Conservation (phyloP, 2,888 invertebrate genomes). For the Acronicta aceris region DNA sequence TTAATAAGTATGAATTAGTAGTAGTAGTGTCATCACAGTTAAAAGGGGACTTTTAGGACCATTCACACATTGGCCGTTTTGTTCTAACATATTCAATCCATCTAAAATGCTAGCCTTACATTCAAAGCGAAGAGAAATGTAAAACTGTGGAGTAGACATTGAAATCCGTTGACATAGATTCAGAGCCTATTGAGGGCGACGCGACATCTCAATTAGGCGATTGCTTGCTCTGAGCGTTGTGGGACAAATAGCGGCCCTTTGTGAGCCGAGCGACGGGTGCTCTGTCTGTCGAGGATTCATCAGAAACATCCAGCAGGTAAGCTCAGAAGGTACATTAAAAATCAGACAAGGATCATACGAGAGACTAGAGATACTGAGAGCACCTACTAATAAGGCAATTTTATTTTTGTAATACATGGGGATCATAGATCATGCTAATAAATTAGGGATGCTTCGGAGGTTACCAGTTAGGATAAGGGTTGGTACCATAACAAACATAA, state of each 20-base stretch:
- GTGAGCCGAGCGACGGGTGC: slow-evolving; percentile 58
- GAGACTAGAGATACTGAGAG: no score
- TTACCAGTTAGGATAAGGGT: no score
- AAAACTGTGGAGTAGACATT: slow-evolving; percentile 47
- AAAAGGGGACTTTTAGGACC: neutral
- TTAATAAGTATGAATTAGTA: neutral
- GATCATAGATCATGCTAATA: no score
- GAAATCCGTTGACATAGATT: slow-evolving; percentile 65
- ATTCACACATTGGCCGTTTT: neutral
- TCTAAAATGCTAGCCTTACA: slow-evolving; percentile 13
- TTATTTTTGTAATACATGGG: no score
- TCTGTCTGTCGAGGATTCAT: slow-evolving; percentile 51
- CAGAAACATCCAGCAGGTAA: slow-evolving; percentile 18
- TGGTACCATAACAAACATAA: no score
- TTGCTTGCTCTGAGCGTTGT: slow-evolving; percentile 80
- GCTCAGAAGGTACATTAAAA: slow-evolving; percentile 18
- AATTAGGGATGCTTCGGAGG: no score
- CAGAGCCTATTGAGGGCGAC: slow-evolving; percentile 52
- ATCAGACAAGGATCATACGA: neutral
- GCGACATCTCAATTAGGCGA: slow-evolving; percentile 81
- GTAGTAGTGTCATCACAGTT: neutral
- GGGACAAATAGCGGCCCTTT: slow-evolving; percentile 80
- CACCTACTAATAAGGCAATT: no score
- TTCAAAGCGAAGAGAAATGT: slow-evolving; percentile 32
- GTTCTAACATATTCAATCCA: slow-evolving; percentile 9